Evolutionary conservation across 2,888 invertebrate genomes (phyloP).

Genomic region (Trachelus stipa): DNA sequence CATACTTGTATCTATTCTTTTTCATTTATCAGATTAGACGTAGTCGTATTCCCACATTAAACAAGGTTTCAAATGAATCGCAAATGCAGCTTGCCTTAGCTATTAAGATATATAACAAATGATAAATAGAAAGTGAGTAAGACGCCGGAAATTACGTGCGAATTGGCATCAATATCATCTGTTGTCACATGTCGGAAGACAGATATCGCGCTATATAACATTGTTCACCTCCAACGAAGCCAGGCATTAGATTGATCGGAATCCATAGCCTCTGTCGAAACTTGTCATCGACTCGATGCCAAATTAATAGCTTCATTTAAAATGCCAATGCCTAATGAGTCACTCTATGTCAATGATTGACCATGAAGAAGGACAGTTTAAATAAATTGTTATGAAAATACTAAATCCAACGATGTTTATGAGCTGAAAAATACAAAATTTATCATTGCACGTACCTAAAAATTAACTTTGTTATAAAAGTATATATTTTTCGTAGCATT

Average conservation of each 20-base stretch:
- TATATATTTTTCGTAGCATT: too few relatives aligned
- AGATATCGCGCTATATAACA: conserved; percentile 9
- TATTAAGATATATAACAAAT: not conserved
- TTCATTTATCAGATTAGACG: not conserved
- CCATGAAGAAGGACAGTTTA: not conserved
- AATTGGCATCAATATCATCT: not conserved
- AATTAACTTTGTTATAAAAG: too few relatives aligned
- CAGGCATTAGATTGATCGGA: not conserved
- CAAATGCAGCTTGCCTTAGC: not conserved
- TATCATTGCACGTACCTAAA: not conserved
- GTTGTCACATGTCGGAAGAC: not conserved
- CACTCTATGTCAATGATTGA: not conserved
- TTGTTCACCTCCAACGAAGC: conserved; percentile 5
- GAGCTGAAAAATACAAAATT: not conserved
- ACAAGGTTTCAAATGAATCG: too few relatives aligned
- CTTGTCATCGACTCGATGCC: conserved; percentile 17
- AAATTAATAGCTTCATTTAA: not conserved
- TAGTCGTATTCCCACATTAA: not conserved
- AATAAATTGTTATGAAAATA: not conserved
- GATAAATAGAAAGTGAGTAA: not conserved
- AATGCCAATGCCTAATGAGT: not conserved
- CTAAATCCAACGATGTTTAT: not conserved
- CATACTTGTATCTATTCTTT: not conserved
- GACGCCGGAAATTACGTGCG: not conserved
- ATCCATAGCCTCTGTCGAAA: conserved; percentile 13